Evolutionary conservation across 2,888 invertebrate species (phyloP), one percentile per base, ranked within the genome.

Genomic region (Epinotia nisella): DNA sequence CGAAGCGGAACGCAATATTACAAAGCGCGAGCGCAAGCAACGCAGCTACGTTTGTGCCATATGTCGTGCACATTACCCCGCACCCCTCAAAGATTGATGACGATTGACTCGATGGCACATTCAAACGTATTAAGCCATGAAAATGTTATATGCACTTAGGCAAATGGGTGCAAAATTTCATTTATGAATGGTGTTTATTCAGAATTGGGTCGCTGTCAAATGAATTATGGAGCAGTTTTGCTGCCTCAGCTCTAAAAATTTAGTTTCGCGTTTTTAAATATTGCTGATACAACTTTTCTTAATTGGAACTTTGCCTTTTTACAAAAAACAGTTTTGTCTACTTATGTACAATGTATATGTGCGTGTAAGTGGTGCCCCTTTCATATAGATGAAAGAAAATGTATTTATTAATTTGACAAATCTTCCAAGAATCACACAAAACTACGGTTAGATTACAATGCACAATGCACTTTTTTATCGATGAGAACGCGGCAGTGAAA

Each of bases 71-170:
- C 93, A 93, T 93, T 92, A 92, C 85, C 83, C 83, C 82, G 81
- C 88, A 87, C 88, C 92, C 92, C 87, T 88, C 83, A 79, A 90
- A 91, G 93, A 93, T 93, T 93, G 93, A 93, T 92, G 91, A 86
- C 87, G 83, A 87, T 87, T 85, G 70, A 61, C 84, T 85, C 85
- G 83, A 80, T 82, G 80, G 76, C 84, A 85, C 87, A 93, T 92
- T 93, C 87, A 86, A 89, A 89, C 81, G 91, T 92, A 93, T 87
- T 87, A 89, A 89, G 88, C 88, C 93, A 93, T 93, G 90, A 93
- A 92, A 93, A 93, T 92, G 90, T 90, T 91, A 90, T 89, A 88
- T 89, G 88, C 85, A 90, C 91, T 92, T 90, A 91, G 87, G 82
- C 81, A 88, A 92, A 91, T 91, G 88, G 87, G 82, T 84, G 87